These are phyloP conservation scores for Melanocharis versteri DNA, from an alignment of 2,113 vertebrate genomes.

Conservation along the genomic window DNA sequence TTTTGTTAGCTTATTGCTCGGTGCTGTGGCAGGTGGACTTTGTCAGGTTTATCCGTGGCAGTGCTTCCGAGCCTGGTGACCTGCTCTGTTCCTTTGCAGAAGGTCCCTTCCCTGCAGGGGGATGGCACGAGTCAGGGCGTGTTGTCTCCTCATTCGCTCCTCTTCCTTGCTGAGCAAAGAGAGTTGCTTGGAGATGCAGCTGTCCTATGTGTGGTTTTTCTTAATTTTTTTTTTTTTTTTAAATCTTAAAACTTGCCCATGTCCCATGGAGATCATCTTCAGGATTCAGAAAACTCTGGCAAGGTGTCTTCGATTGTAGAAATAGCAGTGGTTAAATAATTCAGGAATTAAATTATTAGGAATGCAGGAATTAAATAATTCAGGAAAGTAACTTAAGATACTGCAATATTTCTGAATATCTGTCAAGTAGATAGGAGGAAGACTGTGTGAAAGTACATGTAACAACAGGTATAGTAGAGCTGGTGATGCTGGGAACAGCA, in stretches of 20 bases:
- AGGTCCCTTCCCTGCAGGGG: neutral
- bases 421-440: neutral
- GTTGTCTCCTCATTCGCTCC: neutral
- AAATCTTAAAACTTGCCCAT: neutral
- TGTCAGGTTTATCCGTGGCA: neutral
- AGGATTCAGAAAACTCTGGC: neutral
- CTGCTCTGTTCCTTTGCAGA: neutral
- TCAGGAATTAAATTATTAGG: too few species aligned
- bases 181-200: neutral
- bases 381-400: neutral
- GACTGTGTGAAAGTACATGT: neutral
- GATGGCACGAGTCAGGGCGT: neutral
- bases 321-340: too few species aligned
- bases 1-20: constrained; percentile 23
- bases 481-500: neutral
- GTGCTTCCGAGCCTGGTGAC: neutral
- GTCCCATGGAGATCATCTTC: fast-evolving
- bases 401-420: neutral
- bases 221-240: neutral
- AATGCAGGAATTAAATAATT: too few species aligned
- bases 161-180: neutral
- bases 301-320: neutral
- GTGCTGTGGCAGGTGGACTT: constrained; percentile 28
- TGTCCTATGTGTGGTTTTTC: neutral
- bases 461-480: neutral